These are phyloP conservation scores for Poeciliopsis gracilis DNA, from an alignment of 2,797 vertebrate species.

Conservation along the genomic window DNA sequence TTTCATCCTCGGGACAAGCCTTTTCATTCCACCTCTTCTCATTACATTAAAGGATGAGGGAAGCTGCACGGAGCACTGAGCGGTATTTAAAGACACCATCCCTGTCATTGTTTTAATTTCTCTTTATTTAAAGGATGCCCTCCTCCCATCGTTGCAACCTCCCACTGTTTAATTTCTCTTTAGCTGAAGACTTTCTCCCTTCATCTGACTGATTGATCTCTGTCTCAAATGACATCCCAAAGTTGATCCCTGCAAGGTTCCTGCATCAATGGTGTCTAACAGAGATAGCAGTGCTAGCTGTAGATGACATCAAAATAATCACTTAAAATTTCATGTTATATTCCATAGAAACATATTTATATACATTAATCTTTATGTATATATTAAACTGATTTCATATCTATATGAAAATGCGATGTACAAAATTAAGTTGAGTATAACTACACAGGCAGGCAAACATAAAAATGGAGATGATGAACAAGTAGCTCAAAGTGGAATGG, in stretches of 20 bases:
- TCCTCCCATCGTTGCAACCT: constrained; percentile 45
- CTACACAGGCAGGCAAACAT: not conserved
- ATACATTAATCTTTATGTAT: no score
- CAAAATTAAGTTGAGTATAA: not conserved
- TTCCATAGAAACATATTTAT: no score
- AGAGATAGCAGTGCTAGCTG: not conserved
- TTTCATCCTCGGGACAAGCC: constrained; percentile 75
- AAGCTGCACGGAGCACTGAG: constrained; percentile 58
- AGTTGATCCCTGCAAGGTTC: constrained; percentile 50
- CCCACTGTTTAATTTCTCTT: constrained; percentile 72
- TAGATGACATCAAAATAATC: not conserved
- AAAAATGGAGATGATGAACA: not conserved
- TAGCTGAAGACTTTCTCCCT: constrained; percentile 68
- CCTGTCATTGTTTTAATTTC: constrained; percentile 77
- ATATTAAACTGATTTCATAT: no score
- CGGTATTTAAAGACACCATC: constrained; percentile 80
- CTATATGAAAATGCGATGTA: not conserved
- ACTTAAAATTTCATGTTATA: no score
- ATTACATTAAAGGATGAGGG: constrained; percentile 82
- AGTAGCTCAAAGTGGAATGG: not conserved
- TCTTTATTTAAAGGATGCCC: constrained; percentile 76
- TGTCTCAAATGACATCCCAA: constrained; percentile 60
- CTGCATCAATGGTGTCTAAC: constrained; percentile 15
- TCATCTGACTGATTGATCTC: constrained; percentile 77
- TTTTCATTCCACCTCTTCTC: constrained; percentile 75